Evolutionary conservation across 1,140 invertebrate species (phyloP), one percentile per base, ranked within the genome.

Genomic region (Mycetomoellerius zeteki): DNA sequence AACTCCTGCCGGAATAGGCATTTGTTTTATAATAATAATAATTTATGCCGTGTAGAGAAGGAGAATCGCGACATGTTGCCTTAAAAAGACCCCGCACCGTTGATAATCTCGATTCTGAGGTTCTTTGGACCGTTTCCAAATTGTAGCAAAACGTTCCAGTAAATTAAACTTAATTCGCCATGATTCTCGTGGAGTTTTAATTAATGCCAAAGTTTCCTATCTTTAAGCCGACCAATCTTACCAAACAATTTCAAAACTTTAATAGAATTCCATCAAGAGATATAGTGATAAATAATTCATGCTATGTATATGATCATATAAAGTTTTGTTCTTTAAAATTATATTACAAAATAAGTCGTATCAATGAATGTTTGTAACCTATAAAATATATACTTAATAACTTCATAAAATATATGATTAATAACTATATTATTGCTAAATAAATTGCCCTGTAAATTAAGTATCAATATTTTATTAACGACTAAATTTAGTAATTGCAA

Each of bases 1-100:
- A 78, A 21, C 24, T 64, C 65, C 71, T n/a, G 19, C 3, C 37
- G 50, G 19, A 24, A 54, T 72, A 52, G 16, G 43, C 81, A 78
- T 87, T 90, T 81, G 72, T 78, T 24, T 65, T 60, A 21, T 47
- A 62, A 72, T 37, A 50, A 43, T 43, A 43, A 43, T 43, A 43
- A 89, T 67, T 86, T 86, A 80, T 12, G 21, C 7, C 16, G 33
- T 4, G 3, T 24, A 54, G 33, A 50, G 47, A 50, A 7, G 10
- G 14, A 50, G 47, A 69, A 67, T 80, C n/a, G 10, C 43, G 8
- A 21, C 47, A 4, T 12, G 37, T 43, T 30, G 27, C 30, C 19
- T 7, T 24, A 19, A 16, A 37, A 3, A 47, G 78, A 19, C 2
- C 10, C 10, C 8, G 2, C 52, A 58, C 12, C 19, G 10, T 16